phyloP scores from a whole-genome alignment of 1,140 invertebrate genomes.

The Drosophila obscura region DNA sequence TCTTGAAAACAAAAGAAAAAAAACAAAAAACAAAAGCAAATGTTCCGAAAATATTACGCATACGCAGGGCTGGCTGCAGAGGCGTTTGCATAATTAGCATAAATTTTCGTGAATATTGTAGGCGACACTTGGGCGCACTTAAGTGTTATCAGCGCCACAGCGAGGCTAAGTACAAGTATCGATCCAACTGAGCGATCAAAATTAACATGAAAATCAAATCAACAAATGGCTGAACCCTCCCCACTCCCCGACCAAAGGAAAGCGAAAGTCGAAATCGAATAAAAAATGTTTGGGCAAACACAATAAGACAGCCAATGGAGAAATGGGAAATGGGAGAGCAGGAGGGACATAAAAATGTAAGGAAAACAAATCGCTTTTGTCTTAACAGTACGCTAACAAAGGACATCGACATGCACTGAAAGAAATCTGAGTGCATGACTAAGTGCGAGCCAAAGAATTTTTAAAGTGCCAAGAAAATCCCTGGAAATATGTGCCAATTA shows the following conservation, averaged over 20 bases:
- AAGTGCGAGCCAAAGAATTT: slow-evolving; percentile 4
- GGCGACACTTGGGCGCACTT: slow-evolving; percentile 57
- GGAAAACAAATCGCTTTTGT: slow-evolving; percentile 31
- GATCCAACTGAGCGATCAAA: slow-evolving; percentile 59
- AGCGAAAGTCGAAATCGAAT: slow-evolving; percentile 57
- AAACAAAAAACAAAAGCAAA: slow-evolving; percentile 41
- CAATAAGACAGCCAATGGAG: slow-evolving; percentile 13
- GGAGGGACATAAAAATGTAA: slow-evolving; percentile 3
- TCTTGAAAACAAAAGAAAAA: slow-evolving; percentile 14
- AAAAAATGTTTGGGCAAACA: slow-evolving; percentile 59
- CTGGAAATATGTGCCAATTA: slow-evolving; percentile 8
- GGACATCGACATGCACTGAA: slow-evolving; percentile 22
- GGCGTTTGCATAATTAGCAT: slow-evolving; percentile 74
- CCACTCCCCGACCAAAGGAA: neutral
- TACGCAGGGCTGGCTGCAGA: slow-evolving; percentile 50
- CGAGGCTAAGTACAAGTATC: slow-evolving; percentile 33
- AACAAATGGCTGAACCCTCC: slow-evolving; percentile 44
- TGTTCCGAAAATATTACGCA: slow-evolving; percentile 63
- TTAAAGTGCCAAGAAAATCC: neutral
- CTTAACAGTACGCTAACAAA: neutral
- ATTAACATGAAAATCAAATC: slow-evolving; percentile 80
- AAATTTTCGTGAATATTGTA: slow-evolving; percentile 67
- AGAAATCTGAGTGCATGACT: neutral
- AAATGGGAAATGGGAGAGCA: neutral
- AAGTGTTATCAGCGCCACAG: slow-evolving; percentile 40